Percentiles rank a stretch among this genome's conserved stretches.
Evolutionary conservation across 2,797 vertebrate species (phyloP).

Genomic region (Nasua narica): DNA sequence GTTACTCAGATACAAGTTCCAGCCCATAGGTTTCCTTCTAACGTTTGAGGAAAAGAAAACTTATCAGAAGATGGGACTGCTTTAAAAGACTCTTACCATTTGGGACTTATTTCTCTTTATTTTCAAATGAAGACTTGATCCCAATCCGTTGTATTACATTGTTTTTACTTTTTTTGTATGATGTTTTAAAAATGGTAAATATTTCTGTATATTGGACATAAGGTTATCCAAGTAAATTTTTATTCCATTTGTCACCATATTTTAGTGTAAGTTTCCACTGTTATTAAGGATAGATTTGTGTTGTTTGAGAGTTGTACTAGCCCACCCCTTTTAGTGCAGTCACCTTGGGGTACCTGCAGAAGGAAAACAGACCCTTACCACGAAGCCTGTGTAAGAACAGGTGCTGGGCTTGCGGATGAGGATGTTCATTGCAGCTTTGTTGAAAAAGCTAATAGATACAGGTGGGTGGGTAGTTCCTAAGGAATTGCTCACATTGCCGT

Average conservation of each 20-base stretch:
- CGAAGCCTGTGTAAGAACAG: not conserved
- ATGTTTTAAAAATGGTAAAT: not conserved
- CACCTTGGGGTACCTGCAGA: not conserved
- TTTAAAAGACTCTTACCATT: not conserved
- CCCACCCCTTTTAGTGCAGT: not conserved
- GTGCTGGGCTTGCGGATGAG: not conserved
- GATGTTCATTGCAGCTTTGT: not conserved
- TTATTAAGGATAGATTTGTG: not conserved
- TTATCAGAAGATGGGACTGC: not conserved
- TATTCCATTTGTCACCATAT: not conserved
- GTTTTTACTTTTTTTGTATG: not conserved
- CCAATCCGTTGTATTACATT: not conserved
- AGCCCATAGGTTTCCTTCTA: not conserved
- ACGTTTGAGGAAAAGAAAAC: not conserved
- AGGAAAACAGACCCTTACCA: not conserved
- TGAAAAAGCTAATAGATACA: not conserved
- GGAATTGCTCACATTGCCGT: not conserved
- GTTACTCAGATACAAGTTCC: not conserved
- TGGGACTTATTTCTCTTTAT: not conserved
- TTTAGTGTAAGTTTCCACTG: not conserved
- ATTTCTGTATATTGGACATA: not conserved
- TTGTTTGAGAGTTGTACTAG: not conserved
- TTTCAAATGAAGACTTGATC: not conserved
- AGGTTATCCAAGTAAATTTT: slow-evolving; percentile 22
- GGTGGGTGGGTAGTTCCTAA: not conserved